Evolutionary conservation across 2,113 vertebrate genomes (phyloP), one percentile per base, ranked within the genome.

Genomic region (Xerus inauris): DNA sequence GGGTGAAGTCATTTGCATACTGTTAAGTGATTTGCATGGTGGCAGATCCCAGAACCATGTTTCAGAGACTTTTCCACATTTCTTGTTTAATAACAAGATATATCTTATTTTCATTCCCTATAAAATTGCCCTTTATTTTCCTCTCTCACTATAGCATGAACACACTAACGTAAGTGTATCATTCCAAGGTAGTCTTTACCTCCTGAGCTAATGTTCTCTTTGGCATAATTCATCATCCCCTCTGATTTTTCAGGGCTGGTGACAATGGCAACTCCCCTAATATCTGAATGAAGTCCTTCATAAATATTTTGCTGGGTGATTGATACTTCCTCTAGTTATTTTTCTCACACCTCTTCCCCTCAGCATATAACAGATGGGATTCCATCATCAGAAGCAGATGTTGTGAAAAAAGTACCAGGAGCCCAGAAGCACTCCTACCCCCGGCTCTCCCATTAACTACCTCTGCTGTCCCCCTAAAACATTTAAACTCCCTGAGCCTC

Each of bases 291-390:
- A 97, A 94, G 87, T 87, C 96, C 94, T 97, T 97, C 87, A 95
- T 97, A 97, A 97, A 97, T 94, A 97, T 96, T 97, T 98, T 97
- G 72, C 96, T 77, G 72, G 40, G 76, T 97, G 97, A 98, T 96
- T 98, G 97, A 97, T 98, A 96, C 67, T 92, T 93, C 76, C 72
- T 96, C 75, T 85, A 77, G 79, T 92, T 96, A 89, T 95, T 97
- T 93, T 91, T 94, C 94, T 95, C 92, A 96, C 47, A 97, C 96
- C 89, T 95, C 94, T 96, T 95, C 65, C 80, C 80, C 84, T 98
- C 84, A 57, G 38, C 67, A 77, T 76, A 64, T 87, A 97, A 94
- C 96, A 97, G 97, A 97, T 96, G 96, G 96, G 94, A 95, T 92
- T 96, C 80, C 92, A 96, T 90, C 93, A 81, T 86, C 89, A 97